Percentiles rank a stretch among this genome's conserved stretches.
These are phyloP conservation scores for Tinamus major DNA, from an alignment of 2,797 vertebrate genomes.

Conservation along the genomic window DNA sequence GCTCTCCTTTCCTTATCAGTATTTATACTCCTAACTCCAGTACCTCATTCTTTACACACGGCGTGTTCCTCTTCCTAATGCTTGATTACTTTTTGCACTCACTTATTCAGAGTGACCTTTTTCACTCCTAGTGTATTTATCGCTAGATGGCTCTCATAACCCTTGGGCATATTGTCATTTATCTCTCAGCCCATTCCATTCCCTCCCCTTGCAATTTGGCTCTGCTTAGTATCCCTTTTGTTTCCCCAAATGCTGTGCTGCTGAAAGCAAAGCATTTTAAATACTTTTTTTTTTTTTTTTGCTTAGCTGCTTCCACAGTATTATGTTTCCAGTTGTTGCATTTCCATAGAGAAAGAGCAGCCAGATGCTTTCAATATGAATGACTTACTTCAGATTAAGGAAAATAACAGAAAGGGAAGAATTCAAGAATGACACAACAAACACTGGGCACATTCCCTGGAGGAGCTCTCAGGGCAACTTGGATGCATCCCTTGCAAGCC, in stretches of 20 bases:
- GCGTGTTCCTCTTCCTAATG: constrained; percentile 57
- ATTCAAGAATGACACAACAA: background rate
- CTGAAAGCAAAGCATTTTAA: constrained; percentile 50
- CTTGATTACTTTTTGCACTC: constrained; percentile 74
- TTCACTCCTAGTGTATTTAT: constrained; percentile 58
- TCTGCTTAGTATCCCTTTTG: constrained; percentile 61
- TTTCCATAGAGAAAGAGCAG: background rate
- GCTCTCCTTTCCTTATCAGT: constrained; percentile 42
- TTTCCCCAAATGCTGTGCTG: constrained; percentile 34
- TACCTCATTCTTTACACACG: constrained; percentile 52
- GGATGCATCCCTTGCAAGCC: background rate
- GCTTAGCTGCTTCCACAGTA: background rate
- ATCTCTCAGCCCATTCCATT: constrained; percentile 61
- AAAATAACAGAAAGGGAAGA: background rate
- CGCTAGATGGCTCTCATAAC: constrained; percentile 67
- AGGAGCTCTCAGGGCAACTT: background rate
- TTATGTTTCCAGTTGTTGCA: background rate
- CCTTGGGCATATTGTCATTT: constrained; percentile 72
- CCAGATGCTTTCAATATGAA: background rate
- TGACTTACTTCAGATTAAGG: background rate
- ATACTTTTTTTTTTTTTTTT: background rate
- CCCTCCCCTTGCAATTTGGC: constrained; percentile 13
- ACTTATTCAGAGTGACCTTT: constrained; percentile 69
- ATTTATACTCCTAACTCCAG: constrained; percentile 59
- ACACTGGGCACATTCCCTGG: background rate